Conservation (phyloP, 2,113 vertebrate species). For the Amazona guildingii region DNA sequence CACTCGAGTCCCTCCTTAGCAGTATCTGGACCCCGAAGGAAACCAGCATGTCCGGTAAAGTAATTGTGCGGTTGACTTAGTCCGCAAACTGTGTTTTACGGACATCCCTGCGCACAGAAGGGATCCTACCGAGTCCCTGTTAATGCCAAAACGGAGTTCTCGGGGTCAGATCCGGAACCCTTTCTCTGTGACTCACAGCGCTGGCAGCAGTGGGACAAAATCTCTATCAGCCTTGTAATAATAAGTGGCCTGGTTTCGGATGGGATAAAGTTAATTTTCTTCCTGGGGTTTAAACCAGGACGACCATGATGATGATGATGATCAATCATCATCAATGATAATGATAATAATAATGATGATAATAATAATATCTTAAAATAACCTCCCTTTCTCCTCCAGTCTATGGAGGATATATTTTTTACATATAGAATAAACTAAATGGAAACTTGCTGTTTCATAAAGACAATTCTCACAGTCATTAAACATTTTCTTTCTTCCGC, state of each 20-base stretch:
- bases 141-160: background rate
- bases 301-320: background rate
- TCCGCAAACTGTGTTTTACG: background rate
- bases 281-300: background rate
- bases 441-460: constrained; percentile 6
- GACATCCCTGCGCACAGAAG: background rate
- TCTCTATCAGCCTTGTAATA: background rate
- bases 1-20: accelerated
- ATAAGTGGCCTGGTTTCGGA: background rate
- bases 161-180: background rate
- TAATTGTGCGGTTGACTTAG: background rate
- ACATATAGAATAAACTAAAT: background rate
- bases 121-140: background rate
- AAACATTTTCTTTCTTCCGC: constrained; percentile 66
- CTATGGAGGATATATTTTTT: background rate
- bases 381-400: background rate
- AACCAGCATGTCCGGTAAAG: background rate
- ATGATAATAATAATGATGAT: background rate
- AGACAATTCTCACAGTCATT: constrained; percentile 50
- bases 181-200: background rate
- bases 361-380: background rate
- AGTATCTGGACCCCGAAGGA: accelerated
- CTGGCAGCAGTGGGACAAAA: background rate
- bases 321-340: background rate
- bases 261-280: background rate